Evolutionary conservation across 2,888 invertebrate species (phyloP).

Genomic region (Eupithecia centaureata): DNA sequence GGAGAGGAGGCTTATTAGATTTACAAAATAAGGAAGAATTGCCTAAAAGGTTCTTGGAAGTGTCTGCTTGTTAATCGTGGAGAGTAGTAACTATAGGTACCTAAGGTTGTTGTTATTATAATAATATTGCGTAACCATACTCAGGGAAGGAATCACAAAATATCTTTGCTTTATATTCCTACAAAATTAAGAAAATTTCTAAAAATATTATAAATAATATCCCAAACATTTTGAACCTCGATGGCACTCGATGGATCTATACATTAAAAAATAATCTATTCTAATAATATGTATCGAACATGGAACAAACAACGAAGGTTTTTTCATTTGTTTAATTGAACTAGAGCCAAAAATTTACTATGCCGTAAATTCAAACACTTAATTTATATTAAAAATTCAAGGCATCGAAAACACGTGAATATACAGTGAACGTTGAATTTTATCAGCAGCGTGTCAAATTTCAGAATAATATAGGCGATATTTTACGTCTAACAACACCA

Average conservation of each 20-base stretch:
- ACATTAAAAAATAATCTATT: not conserved
- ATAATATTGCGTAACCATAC: too few species aligned
- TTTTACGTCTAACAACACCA: constrained; percentile 15
- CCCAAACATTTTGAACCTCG: too few species aligned
- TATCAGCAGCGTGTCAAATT: constrained; percentile 6
- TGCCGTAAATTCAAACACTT: too few species aligned
- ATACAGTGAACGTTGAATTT: not conserved
- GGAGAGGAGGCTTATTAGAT: not conserved
- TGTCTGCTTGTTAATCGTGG: not conserved
- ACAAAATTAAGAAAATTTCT: too few species aligned
- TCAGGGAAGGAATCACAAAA: too few species aligned
- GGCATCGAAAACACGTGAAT: not conserved
- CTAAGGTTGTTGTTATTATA: too few species aligned
- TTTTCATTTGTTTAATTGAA: not conserved
- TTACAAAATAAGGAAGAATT: constrained; percentile 1
- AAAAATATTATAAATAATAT: too few species aligned
- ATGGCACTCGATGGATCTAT: too few species aligned
- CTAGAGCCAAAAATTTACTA: too few species aligned
- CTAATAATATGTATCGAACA: not conserved
- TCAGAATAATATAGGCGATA: constrained; percentile 9
- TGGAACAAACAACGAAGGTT: too few species aligned
- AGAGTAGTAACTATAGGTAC: too few species aligned
- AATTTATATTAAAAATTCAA: not conserved
- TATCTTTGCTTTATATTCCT: too few species aligned
- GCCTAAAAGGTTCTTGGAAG: constrained; percentile 5